A percentile compares a stretch with the other conserved stretches of the same genome.
These are phyloP conservation scores for Heliconius ismenius DNA, from an alignment of 2,888 invertebrate species.

Conservation along the genomic window DNA sequence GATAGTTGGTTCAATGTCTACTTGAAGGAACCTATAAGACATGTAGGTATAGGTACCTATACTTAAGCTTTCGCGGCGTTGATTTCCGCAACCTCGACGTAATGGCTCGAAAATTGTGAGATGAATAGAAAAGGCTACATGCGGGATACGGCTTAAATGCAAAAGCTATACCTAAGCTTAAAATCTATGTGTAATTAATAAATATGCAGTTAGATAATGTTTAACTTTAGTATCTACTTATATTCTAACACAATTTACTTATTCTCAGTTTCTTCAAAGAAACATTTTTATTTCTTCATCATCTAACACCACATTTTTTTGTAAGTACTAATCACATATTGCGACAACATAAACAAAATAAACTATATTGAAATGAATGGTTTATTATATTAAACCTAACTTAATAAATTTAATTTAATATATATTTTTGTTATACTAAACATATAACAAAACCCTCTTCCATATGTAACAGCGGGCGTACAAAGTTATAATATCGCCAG, in stretches of 20 bases:
- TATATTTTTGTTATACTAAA: neutral
- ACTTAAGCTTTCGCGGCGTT: neutral
- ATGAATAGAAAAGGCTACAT: neutral
- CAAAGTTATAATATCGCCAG: constrained; percentile 77
- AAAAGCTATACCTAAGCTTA: neutral
- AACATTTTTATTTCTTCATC: too few species aligned
- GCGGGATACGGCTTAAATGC: neutral
- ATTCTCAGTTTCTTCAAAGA: too few species aligned
- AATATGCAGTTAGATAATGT: neutral
- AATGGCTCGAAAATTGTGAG: neutral
- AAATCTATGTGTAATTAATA: neutral
- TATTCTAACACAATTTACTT: too few species aligned
- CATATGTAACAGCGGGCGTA: constrained; percentile 49
- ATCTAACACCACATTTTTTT: too few species aligned
- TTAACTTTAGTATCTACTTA: too few species aligned
- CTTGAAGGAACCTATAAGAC: too few species aligned
- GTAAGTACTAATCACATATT: too few species aligned
- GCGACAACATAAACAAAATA: too few species aligned
- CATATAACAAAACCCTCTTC: constrained; percentile 49
- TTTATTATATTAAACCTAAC: too few species aligned
- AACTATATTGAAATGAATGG: neutral
- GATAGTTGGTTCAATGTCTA: too few species aligned
- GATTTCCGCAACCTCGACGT: neutral
- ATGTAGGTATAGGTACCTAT: too few species aligned
- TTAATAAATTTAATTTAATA: too few species aligned